Evolutionary conservation across 2,113 vertebrate genomes (phyloP).

Genomic region (Hydrolagus affinis): DNA sequence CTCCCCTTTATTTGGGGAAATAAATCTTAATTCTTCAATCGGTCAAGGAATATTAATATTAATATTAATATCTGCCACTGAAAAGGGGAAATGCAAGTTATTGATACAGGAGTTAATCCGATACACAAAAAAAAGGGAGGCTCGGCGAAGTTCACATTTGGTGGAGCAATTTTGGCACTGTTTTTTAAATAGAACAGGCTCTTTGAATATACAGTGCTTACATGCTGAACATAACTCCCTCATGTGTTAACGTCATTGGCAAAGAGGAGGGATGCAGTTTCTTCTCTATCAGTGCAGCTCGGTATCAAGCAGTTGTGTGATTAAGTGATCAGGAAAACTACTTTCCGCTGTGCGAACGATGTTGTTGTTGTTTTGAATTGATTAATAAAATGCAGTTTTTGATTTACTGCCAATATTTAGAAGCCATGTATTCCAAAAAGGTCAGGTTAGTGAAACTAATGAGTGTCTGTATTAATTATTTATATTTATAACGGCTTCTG

Average conservation of each 20-base stretch:
- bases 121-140: not conserved
- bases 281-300: not conserved
- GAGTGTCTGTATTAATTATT: not conserved
- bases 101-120: not conserved
- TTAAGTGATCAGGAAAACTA: not conserved
- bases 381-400: not conserved
- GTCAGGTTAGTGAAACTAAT: no score
- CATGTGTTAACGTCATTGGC: not conserved
- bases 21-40: no score
- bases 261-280: not conserved
- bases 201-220: not conserved
- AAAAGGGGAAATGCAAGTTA: no score
- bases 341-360: no score
- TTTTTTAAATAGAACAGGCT: not conserved
- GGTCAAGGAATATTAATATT: no score
- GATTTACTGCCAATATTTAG: no score
- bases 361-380: not conserved
- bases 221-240: not conserved
- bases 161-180: not conserved
- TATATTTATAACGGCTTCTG: no score
- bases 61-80: no score
- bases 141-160: not conserved
- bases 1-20: no score
- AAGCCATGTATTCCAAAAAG: not conserved
- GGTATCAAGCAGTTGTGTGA: not conserved